Evolutionary conservation across 1,140 invertebrate genomes (phyloP), one percentile per base, ranked within the genome.

Genomic region (Zaprionus ornatus): DNA sequence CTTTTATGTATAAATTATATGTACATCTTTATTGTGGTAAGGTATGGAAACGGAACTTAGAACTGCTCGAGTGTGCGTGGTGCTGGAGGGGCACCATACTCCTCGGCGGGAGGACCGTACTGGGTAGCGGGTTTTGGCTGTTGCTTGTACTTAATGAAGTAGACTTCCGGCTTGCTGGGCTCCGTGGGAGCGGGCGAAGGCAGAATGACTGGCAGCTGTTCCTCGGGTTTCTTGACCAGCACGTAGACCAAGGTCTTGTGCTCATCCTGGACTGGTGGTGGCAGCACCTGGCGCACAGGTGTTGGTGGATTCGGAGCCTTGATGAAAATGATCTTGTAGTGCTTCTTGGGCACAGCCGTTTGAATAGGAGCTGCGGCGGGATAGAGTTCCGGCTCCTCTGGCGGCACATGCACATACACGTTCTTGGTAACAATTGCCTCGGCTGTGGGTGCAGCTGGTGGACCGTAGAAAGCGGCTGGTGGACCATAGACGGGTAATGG

Each of bases 301-400:
- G 95, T 95, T 63, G 96, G 95, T 78, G 95, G 94, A 67, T 95
- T 95, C 37, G 96, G 96, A 29, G 96, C 96, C 94, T 97, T 97
- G 92, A 97, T 97, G 95, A 97, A 97, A 90, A 97, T 97, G 84
- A 97, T 97, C 92, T 97, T 97, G 93, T 97, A 97, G 93, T 97
- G 96, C 82, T 97, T 97, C 93, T 96, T 96, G 74, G 96, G 94
- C 27, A 90, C 81, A 4, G 91, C 80, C 6, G 87, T 91, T 45
- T 92, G 84, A 23, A 92, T 91, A 52, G 91, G 87, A n/a, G 82
- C 60, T 0, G 90, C 57, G 2, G 81, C 74, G 1, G 84, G 79
- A 62, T 85, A 91, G 17, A 76, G 48, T 32, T 95, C 94, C 0
- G 95, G 95, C 83, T 96, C 96, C 82, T 95, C 95, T 13, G 95